A percentile compares a stretch with the other conserved stretches of the same genome.
Evolutionary conservation across 2,797 vertebrate species (phyloP).

Genomic region (Spizella passerina): DNA sequence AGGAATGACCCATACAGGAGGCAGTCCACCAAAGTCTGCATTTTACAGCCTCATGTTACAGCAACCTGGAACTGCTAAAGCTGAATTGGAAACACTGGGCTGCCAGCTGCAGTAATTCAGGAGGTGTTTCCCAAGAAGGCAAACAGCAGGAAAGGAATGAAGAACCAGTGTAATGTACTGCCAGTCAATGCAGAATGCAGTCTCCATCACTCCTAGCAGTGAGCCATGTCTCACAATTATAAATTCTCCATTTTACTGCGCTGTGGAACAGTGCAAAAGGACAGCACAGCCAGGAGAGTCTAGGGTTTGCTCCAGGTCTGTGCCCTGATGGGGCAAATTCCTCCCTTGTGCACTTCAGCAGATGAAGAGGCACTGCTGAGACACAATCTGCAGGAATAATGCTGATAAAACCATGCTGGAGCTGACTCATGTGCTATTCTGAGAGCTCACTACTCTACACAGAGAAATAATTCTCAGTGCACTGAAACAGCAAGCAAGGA

Average conservation of each 20-base stretch:
- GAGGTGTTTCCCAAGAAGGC: neutral
- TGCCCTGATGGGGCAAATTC: neutral
- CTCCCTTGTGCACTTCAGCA: neutral
- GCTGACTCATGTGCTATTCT: constrained; percentile 21
- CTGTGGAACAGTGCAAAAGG: neutral
- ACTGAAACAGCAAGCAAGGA: neutral
- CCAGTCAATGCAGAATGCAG: neutral
- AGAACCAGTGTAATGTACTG: neutral
- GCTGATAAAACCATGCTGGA: neutral
- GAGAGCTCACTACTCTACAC: neutral
- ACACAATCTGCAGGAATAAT: neutral
- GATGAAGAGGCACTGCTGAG: neutral
- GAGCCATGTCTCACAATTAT: neutral
- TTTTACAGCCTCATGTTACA: neutral
- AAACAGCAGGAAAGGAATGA: neutral
- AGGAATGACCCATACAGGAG: neutral
- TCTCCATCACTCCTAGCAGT: neutral
- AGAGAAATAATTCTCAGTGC: neutral
- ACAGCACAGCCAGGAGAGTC: neutral
- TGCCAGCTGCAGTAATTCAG: neutral
- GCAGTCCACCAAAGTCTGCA: neutral
- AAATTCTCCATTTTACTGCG: neutral
- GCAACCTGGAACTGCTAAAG: neutral
- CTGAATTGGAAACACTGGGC: neutral
- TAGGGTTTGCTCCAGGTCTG: neutral